Base-by-base conservation (phyloP, 2,797 vertebrate genomes). In the Scyliorhinus canicula region DNA sequence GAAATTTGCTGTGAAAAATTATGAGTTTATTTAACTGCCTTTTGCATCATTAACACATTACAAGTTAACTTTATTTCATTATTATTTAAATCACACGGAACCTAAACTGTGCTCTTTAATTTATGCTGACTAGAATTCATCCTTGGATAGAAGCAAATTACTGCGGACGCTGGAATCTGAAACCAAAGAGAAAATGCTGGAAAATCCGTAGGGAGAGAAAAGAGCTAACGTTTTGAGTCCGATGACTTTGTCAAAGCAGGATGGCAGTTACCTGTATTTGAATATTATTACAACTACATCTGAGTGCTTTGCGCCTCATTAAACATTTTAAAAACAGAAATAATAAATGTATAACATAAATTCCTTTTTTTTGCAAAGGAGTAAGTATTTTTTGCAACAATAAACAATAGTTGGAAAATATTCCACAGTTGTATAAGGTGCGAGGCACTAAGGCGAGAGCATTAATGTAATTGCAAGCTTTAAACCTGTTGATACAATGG, bases 31-130 rank as follows among this genome's bases (percentile, higher is more conserved):
- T 50, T 50, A 69, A 8, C 40, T 67, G 65, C 40, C 11, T 50
- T 47, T 93, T 69, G 44, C 40, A 26, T 50, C 11, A 67, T 50
- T 11, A 93, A 50, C 63, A 50, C 24, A 28, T 50, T 63, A 44
- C 40, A 93, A 35, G 91, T 93, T 93, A 67, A 93, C 47, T 50
- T 88, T 69, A 93, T 69, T 93, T 44, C 3, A 16, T 71, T 67
- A 71, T 93, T 31, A 93, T 47, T 65, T 93, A 93, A 93, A 47
- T 52, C 60, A 35, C 63, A 69, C 69, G 47, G 40, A 65, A 67
- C 16, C 31, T 90, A 44, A 93, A n/a, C 35, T 93, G 4, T 69
- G 44, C 1, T 71, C 40, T 50, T 40, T 67, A 67, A 47, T 65
- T 63, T 28, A 67, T 47, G 40, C 21, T 69, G 65, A 50, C 65